Percentiles rank a stretch among this genome's conserved stretches.
phyloP scores from a whole-genome alignment of 2,888 invertebrate genomes.

The Axea sp. region DNA sequence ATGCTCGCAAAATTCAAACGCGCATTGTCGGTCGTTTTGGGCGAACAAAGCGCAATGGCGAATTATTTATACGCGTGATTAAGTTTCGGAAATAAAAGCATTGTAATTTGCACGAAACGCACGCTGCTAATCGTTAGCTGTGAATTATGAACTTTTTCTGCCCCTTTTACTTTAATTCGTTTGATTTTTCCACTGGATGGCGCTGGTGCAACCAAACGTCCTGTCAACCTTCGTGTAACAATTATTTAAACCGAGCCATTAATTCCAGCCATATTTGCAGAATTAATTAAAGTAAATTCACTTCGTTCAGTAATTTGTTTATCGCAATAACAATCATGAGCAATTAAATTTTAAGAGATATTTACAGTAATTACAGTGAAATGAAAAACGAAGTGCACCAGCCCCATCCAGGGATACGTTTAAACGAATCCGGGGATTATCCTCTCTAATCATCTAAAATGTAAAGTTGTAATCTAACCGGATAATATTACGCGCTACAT shows the following conservation, averaged over 20 bases:
- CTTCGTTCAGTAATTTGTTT: no score
- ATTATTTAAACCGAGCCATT: no score
- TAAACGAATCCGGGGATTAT: slow-evolving; percentile 29
- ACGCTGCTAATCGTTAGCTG: slow-evolving; percentile 41
- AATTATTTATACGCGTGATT: slow-evolving; percentile 57
- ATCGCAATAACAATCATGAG: slow-evolving; percentile 4
- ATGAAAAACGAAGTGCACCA: neutral
- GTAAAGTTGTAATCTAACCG: slow-evolving; percentile 30
- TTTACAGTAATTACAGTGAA: slow-evolving; percentile 44
- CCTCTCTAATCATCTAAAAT: slow-evolving; percentile 26
- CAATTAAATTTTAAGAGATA: slow-evolving; percentile 8
- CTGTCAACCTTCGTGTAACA: neutral
- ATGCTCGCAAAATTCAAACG: slow-evolving; percentile 52
- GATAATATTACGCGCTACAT: slow-evolving; percentile 28
- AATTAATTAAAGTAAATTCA: no score
- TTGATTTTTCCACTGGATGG: slow-evolving; percentile 18
- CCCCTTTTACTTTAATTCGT: slow-evolving; percentile 17
- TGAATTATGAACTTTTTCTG: slow-evolving; percentile 3
- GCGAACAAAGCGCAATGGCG: slow-evolving; percentile 48
- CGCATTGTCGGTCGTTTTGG: slow-evolving; percentile 47
- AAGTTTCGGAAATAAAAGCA: slow-evolving; percentile 49
- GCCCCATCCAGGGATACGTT: slow-evolving; percentile 20
- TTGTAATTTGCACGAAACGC: slow-evolving; percentile 53
- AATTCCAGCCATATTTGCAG: no score
- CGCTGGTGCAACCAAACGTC: slow-evolving; percentile 15